These are phyloP conservation scores for Ctena decussata DNA, from an alignment of 2,888 invertebrate genomes.

Conservation along the genomic window DNA sequence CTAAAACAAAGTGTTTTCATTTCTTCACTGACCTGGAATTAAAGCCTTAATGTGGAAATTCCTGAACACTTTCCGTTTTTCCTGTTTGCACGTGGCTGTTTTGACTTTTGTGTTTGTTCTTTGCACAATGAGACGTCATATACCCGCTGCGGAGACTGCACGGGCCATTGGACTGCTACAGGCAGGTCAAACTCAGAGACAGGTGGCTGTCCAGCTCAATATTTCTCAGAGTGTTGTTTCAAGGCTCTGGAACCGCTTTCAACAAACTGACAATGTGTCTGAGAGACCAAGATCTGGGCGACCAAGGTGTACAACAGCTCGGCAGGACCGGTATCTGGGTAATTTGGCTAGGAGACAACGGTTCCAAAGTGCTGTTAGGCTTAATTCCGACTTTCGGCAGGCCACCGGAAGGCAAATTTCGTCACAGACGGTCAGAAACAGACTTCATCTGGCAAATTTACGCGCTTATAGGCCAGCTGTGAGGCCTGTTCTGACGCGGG, in stretches of 20 bases:
- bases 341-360: neutral
- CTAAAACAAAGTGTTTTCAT: too few relatives aligned
- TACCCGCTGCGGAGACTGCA: too few relatives aligned
- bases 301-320: too few relatives aligned
- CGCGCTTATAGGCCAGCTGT: neutral
- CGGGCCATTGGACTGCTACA: too few relatives aligned
- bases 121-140: too few relatives aligned
- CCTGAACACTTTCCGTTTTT: too few relatives aligned
- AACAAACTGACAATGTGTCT: neutral
- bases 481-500: neutral
- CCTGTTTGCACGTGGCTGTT: too few relatives aligned
- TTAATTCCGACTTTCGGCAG: neutral
- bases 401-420: neutral
- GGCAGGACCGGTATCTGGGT: neutral
- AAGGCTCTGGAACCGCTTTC: neutral
- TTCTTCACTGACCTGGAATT: too few relatives aligned
- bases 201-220: neutral
- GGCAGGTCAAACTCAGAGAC: neutral
- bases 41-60: too few relatives aligned
- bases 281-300: neutral
- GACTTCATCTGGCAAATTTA: neutral
- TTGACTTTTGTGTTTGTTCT: too few relatives aligned
- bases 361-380: neutral
- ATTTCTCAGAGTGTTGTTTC: neutral
- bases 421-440: neutral